These are phyloP conservation scores for Protonemura montana DNA, from an alignment of 2,888 invertebrate species.

Conservation along the genomic window DNA sequence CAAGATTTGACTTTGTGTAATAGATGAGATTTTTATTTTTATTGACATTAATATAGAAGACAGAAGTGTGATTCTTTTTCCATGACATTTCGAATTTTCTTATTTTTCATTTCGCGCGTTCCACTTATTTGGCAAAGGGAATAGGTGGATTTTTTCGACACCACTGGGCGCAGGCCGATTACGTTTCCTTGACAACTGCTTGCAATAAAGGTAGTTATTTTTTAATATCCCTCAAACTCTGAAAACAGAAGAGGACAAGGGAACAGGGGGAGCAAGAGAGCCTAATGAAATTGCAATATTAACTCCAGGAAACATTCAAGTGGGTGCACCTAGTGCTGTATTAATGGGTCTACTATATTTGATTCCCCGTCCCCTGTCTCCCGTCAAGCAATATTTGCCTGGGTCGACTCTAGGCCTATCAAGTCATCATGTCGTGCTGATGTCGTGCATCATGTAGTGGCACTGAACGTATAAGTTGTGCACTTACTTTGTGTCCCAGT, in stretches of 20 bases:
- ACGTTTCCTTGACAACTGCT: neutral
- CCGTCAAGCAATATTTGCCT: neutral
- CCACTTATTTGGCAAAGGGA: neutral
- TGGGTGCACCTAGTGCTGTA: neutral
- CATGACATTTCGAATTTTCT: neutral
- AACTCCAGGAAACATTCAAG: neutral
- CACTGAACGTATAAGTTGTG: neutral
- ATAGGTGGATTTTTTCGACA: neutral
- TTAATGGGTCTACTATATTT: neutral
- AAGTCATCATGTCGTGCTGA: neutral
- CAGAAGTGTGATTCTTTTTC: neutral
- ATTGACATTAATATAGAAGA: neutral
- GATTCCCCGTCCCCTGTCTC: neutral
- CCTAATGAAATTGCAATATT: neutral
- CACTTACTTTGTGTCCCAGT: neutral
- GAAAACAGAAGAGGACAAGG: neutral
- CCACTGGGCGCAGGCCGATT: neutral
- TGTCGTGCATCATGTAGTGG: neutral
- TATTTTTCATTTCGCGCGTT: neutral
- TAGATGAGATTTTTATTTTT: conserved; percentile 12
- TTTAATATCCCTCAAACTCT: neutral
- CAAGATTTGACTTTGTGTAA: neutral
- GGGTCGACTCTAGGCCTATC: neutral
- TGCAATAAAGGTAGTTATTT: neutral
- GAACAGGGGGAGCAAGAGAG: neutral